Base-by-base conservation (phyloP, 2,888 invertebrate species). In the Drosophila peninsularis region DNA sequence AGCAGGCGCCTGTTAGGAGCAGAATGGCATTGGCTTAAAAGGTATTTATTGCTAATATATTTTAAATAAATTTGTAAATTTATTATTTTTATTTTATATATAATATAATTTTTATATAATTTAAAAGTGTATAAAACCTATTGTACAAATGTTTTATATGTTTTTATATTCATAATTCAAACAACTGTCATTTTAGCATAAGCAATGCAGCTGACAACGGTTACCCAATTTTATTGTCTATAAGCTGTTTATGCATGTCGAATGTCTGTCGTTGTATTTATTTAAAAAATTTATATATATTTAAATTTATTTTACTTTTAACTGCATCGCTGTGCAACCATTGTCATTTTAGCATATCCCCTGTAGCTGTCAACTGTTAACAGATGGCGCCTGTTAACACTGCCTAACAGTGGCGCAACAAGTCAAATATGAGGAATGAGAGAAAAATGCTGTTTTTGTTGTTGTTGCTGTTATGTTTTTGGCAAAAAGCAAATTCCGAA, bases 401-500 rank as follows among this genome's bases (percentile, higher is more conserved):
- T 14, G 50, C n/a, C n/a, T 44, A 39, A 68, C 53, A 61, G 61
- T 13, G 68, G 14, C 53, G 61, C 68, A 69, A 69, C 54, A 61
- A 60, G 70, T 61, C 13, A 49, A 37, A 47, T 42, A 13, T 47
- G 17, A 13, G 19, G 19, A 13, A 47, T 47, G 10, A n/a, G 10
- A 21, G 17, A 17, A 13, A 68, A 45, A 41, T 50, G 47, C n/a
- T 6, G 41, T 13, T 19, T 6, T 55, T 62, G 52, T 37, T 68
- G 50, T 21, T 36, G 34, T 50, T 19, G 19, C 14, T 57, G 47
- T 44, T 66, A 53, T 66, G 67, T 61, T 73, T 73, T 73, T 52
- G 55, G 34, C 60, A 52, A 65, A 47, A 55, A 41, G 42, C 49
- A 36, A 80, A 77, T 66, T 72, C 62, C 66, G 41, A 30, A 47